These are phyloP conservation scores for Camarhynchus parvulus DNA, from an alignment of 2,113 vertebrate genomes.

Conservation along the genomic window DNA sequence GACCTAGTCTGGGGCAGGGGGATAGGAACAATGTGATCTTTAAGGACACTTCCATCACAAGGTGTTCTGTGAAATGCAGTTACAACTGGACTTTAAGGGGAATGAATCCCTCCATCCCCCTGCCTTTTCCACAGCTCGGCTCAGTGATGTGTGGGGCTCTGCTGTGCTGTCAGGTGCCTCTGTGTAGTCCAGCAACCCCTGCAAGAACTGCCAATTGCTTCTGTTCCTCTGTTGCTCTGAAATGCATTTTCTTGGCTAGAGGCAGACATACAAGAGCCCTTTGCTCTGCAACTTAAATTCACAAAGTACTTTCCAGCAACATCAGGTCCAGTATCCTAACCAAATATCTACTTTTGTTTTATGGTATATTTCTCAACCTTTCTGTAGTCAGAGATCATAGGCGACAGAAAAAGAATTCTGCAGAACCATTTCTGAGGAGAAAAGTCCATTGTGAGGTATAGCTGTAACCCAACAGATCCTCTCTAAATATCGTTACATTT, in stretches of 20 bases:
- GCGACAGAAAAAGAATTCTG: neutral
- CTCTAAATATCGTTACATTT: neutral
- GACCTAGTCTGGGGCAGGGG: too few species aligned
- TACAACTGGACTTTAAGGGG: rapidly evolving
- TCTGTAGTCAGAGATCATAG: neutral
- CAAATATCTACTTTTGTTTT: neutral
- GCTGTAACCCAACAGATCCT: neutral
- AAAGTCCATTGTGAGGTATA: neutral
- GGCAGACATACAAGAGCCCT: neutral
- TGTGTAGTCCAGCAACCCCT: neutral
- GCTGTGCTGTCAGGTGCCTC: neutral
- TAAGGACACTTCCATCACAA: neutral
- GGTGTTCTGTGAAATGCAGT: neutral
- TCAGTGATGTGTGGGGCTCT: neutral
- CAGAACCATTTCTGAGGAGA: neutral
- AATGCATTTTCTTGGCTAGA: neutral
- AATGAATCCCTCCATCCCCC: neutral
- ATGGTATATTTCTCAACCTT: neutral
- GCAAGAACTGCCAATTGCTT: neutral
- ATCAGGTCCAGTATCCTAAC: neutral
- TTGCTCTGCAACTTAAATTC: neutral
- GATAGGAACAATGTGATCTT: neutral
- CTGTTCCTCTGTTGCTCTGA: neutral
- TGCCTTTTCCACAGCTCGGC: neutral
- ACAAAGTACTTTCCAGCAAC: neutral